Evolutionary conservation across 2,888 invertebrate species (phyloP), one percentile per base, ranked within the genome.

Genomic region (Eustalomyia histrio): DNA sequence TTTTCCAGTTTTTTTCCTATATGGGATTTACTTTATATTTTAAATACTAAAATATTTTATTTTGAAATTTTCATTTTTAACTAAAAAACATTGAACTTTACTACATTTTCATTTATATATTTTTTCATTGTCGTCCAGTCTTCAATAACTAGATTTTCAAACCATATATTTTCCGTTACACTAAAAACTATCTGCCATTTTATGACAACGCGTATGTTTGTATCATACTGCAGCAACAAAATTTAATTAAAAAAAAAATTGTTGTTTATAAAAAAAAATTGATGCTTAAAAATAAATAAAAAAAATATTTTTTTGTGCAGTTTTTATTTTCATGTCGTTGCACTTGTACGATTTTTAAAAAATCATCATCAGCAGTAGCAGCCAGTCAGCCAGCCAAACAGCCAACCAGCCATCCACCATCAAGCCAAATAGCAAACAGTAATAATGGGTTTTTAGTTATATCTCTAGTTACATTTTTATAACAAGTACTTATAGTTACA

Each of bases 401-500:
- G n/a, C n/a, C 29, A n/a, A 57, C 17, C 18, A 58, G 21, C 50
- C 61, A 64, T 21, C 21, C 24, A 68, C 39, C 33, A 67, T 55
- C 50, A 61, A 17, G 57, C 63, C 57, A 61, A 68, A 80, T n/a
- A 75, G 61, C 63, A 72, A 76, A 76, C 57, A 76, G 58, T 67
- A 72, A 67, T 72, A 80, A 72, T 80, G 71, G 65, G 35, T n/a
- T 71, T 75, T 75, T 33, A 67, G 50, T 67, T 24, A 50, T 67
- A 71, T 67, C 61, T 75, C 50, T 72, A 57, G 79, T 79, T 64
- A 58, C 50, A 71, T 7, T 71, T 80, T 65, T 43, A 71, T 52
- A 79, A 60, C 74, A 69, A 65, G 64, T 53, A 64, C 55, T 73
- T 35, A 39, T 17, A 17, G 21, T 52, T 3, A 39, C 21, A 21